Evolutionary conservation across 2,797 vertebrate species (phyloP).

Genomic region (Sternarchorhynchus goeldii): DNA sequence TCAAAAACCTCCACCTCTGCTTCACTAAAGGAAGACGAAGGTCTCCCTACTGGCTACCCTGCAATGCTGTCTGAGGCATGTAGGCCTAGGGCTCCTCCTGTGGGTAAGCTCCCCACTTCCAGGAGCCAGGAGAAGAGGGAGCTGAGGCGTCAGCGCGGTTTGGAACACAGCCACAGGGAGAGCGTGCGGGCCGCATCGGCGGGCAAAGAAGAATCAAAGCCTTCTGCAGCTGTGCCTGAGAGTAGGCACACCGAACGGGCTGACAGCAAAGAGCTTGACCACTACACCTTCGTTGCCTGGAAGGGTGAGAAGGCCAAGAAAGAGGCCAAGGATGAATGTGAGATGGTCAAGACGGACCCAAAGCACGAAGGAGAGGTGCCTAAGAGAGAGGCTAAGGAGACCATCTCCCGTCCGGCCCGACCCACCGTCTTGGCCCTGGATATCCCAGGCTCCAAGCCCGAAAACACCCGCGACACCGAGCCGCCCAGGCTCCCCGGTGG

Average conservation of each 20-base stretch:
- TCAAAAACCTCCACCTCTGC: background rate
- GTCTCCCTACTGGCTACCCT: background rate
- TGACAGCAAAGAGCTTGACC: slow-evolving; percentile 78
- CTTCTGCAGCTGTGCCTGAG: slow-evolving; percentile 57
- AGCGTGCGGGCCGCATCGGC: slow-evolving; percentile 77
- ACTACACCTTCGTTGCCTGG: slow-evolving; percentile 68
- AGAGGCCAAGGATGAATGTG: slow-evolving; percentile 54
- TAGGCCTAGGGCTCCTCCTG: slow-evolving; percentile 22
- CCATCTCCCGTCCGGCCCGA: slow-evolving; percentile 64
- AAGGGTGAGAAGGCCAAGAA: slow-evolving; percentile 67
- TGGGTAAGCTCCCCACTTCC: slow-evolving; percentile 53
- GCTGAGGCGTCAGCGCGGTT: slow-evolving; percentile 85
- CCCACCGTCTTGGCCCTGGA: slow-evolving; percentile 79
- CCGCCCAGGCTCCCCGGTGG: slow-evolving; percentile 43
- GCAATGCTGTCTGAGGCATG: slow-evolving; percentile 49
- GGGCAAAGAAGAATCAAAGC: slow-evolving; percentile 63
- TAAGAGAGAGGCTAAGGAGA: slow-evolving; percentile 47
- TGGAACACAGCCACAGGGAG: slow-evolving; percentile 92
- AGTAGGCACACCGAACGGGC: slow-evolving; percentile 63
- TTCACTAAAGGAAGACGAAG: slow-evolving; percentile 38
- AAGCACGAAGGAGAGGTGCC: slow-evolving; percentile 55
- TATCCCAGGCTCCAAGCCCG: background rate
- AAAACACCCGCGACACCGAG: slow-evolving; percentile 64
- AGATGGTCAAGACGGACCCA: slow-evolving; percentile 56
- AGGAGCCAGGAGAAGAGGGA: slow-evolving; percentile 90